Evolutionary conservation across 2,888 invertebrate species (phyloP), one percentile per base, ranked within the genome.

Genomic region (Drosophila melanosoma): DNA sequence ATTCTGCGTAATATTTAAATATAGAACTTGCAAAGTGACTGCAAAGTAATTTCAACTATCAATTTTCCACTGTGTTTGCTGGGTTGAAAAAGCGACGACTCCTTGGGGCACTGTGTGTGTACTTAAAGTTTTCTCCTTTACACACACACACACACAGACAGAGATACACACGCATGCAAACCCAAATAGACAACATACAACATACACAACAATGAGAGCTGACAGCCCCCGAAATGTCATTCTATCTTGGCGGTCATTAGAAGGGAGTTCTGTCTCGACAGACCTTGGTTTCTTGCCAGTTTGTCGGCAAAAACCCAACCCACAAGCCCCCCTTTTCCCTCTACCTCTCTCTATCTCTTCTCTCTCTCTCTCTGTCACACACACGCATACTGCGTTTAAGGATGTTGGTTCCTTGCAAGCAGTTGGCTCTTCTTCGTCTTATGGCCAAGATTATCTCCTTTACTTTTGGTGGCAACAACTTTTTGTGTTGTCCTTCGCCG

Each of bases 161-260:
- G 0, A 49, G 11, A 29, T 11, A 51, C 11, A 53, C 61, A 74
- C 62, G 49, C 69, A 74, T 58, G 52, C 67, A 74, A 54, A 56
- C 60, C 59, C 73, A 88, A 88, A 86, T 69, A 84, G 73, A 76
- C 42, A 56, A 56, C 54, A 70, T 56, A 61, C 53, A 45, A 63
- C 61, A 67, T 59, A 56, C 29, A 56, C 83, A 89, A 87, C 90
- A 87, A 87, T 89, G 89, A 87, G 78, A 87, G 81, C 90, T 90
- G 90, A 87, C 87, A 87, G 87, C 90, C 83, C 85, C 88, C 73
- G 61, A 88, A 90, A 90, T 88, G 90, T 90, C 90, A 88, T 90
- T 90, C 88, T 83, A 90, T 88, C 90, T 90, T 90, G 88, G 90
- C 90, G 88, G 88, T 88, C 90, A 88, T 89, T 88, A 88, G 89